Evolutionary conservation across 2,797 vertebrate genomes (phyloP).

Genomic region (Catharus ustulatus): DNA sequence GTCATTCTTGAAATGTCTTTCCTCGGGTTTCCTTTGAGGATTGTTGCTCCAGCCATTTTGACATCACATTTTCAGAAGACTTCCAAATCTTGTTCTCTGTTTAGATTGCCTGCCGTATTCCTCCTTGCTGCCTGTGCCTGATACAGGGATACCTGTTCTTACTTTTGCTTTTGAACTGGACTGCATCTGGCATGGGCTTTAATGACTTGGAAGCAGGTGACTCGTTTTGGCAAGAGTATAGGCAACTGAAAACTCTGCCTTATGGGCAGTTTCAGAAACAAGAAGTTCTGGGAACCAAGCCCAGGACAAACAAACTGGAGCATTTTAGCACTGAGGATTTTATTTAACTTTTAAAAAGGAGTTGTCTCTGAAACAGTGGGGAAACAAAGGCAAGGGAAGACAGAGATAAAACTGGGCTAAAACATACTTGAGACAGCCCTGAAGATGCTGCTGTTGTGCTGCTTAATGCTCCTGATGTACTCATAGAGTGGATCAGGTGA

Average conservation of each 20-base stretch:
- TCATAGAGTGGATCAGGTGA: neutral
- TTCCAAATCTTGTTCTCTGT: neutral
- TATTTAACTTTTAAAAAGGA: neutral
- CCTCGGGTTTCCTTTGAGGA: neutral
- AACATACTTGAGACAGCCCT: neutral
- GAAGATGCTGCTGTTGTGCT: neutral
- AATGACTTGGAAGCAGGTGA: neutral
- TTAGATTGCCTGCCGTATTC: neutral
- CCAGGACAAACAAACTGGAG: neutral
- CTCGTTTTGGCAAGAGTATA: neutral
- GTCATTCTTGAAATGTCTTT: neutral
- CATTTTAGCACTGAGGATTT: neutral
- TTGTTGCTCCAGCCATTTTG: neutral
- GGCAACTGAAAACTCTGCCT: neutral
- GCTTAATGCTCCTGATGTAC: neutral
- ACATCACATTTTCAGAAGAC: neutral
- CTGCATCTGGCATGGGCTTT: neutral
- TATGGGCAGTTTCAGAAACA: neutral
- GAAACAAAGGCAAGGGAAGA: neutral
- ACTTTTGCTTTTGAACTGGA: neutral
- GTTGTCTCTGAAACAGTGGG: neutral
- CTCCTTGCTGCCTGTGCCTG: neutral
- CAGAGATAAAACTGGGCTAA: neutral
- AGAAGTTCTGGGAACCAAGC: neutral
- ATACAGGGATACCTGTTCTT: neutral